These are phyloP conservation scores for Mastacembelus armatus DNA, from an alignment of 2,797 vertebrate genomes.

Conservation along the genomic window DNA sequence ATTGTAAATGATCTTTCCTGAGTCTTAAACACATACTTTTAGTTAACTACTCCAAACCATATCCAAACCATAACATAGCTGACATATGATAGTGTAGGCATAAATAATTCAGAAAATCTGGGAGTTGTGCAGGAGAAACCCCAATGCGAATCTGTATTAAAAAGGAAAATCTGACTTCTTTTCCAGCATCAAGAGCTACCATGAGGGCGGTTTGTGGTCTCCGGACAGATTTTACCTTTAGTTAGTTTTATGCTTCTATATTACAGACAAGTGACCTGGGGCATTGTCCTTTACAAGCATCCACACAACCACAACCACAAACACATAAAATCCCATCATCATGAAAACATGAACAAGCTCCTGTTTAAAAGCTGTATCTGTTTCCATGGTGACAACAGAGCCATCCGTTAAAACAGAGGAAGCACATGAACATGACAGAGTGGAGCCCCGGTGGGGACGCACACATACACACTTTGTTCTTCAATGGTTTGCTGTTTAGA, in stretches of 20 bases:
- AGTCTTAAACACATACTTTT: no score
- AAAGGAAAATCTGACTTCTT: neutral
- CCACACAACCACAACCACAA: neutral
- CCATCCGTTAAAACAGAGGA: constrained; percentile 46
- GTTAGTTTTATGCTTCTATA: no score
- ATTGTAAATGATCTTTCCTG: no score
- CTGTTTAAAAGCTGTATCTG: constrained; percentile 16
- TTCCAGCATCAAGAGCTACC: no score
- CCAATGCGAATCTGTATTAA: neutral
- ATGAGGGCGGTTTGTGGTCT: no score
- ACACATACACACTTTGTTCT: constrained; percentile 32
- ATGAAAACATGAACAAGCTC: no score
- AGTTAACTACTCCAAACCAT: neutral
- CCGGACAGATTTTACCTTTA: no score
- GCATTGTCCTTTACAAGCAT: neutral
- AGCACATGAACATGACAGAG: constrained; percentile 34
- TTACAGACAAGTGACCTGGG: no score
- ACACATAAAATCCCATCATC: constrained; percentile 2
- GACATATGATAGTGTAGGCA: neutral
- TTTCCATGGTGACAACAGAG: constrained; percentile 47
- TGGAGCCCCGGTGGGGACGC: constrained; percentile 10
- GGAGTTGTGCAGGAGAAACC: neutral
- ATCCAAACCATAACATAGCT: neutral
- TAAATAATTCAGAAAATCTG: neutral
- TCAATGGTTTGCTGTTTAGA: constrained; percentile 22